phyloP scores from a whole-genome alignment of 2,888 invertebrate genomes.

The Podabrus alpinus region DNA sequence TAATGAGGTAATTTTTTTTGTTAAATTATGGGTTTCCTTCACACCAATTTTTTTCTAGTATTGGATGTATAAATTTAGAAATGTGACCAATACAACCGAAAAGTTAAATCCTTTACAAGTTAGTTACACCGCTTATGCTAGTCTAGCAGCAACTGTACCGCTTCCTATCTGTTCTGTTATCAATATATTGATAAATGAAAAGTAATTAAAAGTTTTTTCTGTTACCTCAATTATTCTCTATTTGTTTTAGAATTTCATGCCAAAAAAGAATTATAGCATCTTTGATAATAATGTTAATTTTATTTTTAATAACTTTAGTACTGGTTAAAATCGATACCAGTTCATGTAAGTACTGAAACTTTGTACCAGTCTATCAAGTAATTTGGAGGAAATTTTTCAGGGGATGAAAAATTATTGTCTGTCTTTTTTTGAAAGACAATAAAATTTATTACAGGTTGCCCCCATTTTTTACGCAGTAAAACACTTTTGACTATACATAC shows the following conservation, averaged over 20 bases:
- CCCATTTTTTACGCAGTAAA: too few species aligned
- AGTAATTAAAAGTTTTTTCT: background rate
- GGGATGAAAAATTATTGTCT: too few species aligned
- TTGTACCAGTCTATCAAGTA: too few species aligned
- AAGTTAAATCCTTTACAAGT: conserved; percentile 75
- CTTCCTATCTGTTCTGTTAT: background rate
- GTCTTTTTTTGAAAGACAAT: too few species aligned
- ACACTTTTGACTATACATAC: too few species aligned
- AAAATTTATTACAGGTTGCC: too few species aligned
- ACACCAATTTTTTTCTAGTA: conserved; percentile 67
- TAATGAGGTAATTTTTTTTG: conserved; percentile 74
- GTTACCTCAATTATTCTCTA: background rate
- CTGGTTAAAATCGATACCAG: conserved; percentile 86
- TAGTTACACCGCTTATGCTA: conserved; percentile 85
- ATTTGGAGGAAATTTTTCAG: too few species aligned
- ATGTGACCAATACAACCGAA: conserved; percentile 61
- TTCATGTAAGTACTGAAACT: conserved; percentile 62
- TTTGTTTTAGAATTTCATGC: conserved; percentile 66
- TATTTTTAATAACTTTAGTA: conserved; percentile 78
- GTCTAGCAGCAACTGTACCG: conserved; percentile 63
- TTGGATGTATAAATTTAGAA: conserved; percentile 93
- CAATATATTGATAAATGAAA: background rate
- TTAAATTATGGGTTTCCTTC: conserved; percentile 24
- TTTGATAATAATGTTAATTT: conserved; percentile 69
- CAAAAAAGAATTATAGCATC: conserved; percentile 78